Evolutionary conservation across 1,140 invertebrate genomes (phyloP).

Genomic region (Dinoponera quadriceps): DNA sequence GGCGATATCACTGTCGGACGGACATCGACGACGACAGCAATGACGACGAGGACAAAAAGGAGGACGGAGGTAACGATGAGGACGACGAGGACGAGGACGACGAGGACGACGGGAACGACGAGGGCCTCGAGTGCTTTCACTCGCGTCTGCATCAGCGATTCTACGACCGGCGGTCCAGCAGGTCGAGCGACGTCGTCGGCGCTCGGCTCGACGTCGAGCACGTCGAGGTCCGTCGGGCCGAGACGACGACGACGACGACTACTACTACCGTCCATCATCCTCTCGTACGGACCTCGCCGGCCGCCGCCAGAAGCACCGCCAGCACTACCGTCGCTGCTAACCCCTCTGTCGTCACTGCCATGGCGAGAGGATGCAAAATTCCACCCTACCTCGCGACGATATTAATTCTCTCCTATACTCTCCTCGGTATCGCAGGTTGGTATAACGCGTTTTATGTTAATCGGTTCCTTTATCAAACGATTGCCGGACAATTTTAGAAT

Average conservation of each 20-base stretch:
- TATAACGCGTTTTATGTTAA: too few species aligned
- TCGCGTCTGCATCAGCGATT: slow-evolving; percentile 48
- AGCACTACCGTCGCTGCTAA: slow-evolving; percentile 27
- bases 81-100: slow-evolving; percentile 53
- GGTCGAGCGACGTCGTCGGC: slow-evolving; percentile 33
- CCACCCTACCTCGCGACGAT: slow-evolving; percentile 82
- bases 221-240: slow-evolving; percentile 28
- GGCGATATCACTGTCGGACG: slow-evolving; percentile 55
- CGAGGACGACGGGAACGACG: slow-evolving; percentile 23
- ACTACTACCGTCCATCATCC: slow-evolving; percentile 35
- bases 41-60: slow-evolving; percentile 13
- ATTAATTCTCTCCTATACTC: slow-evolving; percentile 81
- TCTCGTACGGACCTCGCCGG: slow-evolving; percentile 46
- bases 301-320: slow-evolving; percentile 36
- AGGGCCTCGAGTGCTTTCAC: slow-evolving; percentile 39
- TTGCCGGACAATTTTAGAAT: too few species aligned
- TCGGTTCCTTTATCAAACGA: too few species aligned
- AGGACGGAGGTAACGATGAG: slow-evolving; percentile 41
- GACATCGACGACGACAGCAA: slow-evolving; percentile 30
- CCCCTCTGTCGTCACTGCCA: slow-evolving; percentile 67
- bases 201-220: slow-evolving; percentile 17
- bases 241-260: slow-evolving; percentile 18
- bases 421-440: slow-evolving; percentile 83
- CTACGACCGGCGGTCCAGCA: slow-evolving; percentile 50
- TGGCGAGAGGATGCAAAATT: slow-evolving; percentile 78